A percentile compares a stretch with the other conserved stretches of the same genome.
These are phyloP conservation scores for Heteromurus nitidus DNA, from an alignment of 2,888 invertebrate species.

Conservation along the genomic window DNA sequence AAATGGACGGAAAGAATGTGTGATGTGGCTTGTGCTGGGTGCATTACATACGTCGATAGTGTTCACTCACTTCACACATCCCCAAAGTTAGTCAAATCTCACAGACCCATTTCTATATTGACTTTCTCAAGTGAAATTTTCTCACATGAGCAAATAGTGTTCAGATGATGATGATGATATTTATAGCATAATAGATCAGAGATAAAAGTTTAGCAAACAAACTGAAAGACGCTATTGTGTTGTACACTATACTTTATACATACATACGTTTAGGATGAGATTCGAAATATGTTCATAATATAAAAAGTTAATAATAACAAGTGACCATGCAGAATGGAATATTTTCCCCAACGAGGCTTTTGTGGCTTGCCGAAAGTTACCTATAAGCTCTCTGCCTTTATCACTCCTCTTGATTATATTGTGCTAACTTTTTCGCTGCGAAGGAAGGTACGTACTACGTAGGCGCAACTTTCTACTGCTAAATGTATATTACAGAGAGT, in stretches of 20 bases:
- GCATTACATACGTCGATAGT: background rate
- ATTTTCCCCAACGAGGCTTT: slow-evolving; percentile 19
- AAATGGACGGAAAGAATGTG: background rate
- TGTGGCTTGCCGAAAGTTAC: slow-evolving; percentile 8
- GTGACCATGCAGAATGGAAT: slow-evolving; percentile 46
- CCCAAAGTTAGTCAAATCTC: background rate
- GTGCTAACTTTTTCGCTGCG: background rate
- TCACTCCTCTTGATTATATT: slow-evolving; percentile 17
- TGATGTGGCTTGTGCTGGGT: slow-evolving; percentile 10
- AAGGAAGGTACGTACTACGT: background rate
- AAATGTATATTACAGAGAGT: background rate
- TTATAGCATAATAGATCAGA: slow-evolving; percentile 1
- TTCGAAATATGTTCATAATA: too few relatives aligned
- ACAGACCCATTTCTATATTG: background rate
- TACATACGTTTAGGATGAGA: too few relatives aligned
- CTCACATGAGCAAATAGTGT: background rate
- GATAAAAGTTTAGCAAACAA: background rate
- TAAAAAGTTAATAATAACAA: background rate
- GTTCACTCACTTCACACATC: slow-evolving; percentile 7
- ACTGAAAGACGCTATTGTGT: too few relatives aligned
- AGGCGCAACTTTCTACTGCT: slow-evolving; percentile 41
- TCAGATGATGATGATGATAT: background rate
- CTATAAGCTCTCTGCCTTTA: background rate
- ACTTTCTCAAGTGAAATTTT: slow-evolving; percentile 34
- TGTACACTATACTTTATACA: too few relatives aligned